Conservation (phyloP, 2,113 vertebrate species). For the Onychostruthus taczanowskii region DNA sequence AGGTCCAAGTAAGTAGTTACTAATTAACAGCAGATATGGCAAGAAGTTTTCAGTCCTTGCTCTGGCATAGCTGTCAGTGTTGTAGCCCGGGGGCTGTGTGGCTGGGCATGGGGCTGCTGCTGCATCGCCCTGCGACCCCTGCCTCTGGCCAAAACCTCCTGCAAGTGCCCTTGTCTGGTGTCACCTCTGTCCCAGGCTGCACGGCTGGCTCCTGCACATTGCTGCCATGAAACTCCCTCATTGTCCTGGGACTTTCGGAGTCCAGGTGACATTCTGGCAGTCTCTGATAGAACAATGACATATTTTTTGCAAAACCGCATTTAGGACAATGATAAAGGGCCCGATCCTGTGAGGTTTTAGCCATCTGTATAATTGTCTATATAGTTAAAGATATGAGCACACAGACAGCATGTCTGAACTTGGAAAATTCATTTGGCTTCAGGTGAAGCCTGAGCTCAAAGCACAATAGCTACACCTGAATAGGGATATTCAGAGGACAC, state of each 20-base stretch:
- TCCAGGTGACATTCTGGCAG: neutral
- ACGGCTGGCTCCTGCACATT: neutral
- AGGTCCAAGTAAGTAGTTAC: neutral
- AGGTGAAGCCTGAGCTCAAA: neutral
- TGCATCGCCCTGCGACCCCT: fast-evolving
- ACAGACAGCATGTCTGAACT: neutral
- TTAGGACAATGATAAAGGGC: neutral
- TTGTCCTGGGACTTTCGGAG: neutral
- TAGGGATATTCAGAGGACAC: neutral
- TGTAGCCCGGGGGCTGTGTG: fast-evolving
- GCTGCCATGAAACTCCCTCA: neutral
- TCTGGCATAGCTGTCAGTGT: neutral
- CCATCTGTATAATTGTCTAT: neutral
- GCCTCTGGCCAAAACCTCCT: neutral
- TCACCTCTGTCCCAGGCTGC: neutral
- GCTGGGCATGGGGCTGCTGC: neutral
- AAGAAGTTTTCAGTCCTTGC: neutral
- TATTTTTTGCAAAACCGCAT: neutral
- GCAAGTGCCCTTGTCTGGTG: neutral
- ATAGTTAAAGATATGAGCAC: neutral
- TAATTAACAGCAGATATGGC: neutral
- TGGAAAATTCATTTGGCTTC: neutral
- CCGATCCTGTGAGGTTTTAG: neutral
- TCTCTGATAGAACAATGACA: neutral
- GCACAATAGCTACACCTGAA: neutral